Evolutionary conservation across 2,888 invertebrate genomes (phyloP).

Genomic region (Acleris sparsana): DNA sequence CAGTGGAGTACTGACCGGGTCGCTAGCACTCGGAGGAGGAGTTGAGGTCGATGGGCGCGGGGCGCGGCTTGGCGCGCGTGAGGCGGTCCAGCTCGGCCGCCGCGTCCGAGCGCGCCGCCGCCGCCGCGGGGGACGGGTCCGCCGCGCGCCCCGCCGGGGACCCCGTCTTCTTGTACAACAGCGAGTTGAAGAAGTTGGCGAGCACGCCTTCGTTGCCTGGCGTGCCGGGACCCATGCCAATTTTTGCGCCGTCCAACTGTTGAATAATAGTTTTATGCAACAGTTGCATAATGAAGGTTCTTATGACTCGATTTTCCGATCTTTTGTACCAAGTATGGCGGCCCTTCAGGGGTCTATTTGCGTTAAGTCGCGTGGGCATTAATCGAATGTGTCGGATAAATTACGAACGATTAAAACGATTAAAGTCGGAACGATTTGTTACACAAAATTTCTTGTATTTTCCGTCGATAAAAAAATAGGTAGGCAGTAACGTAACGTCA

Average conservation of each 20-base stretch:
- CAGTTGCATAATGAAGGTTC: too few relatives aligned
- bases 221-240: conserved; percentile 87
- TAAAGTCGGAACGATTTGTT: too few relatives aligned
- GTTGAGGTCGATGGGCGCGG: conserved; percentile 88
- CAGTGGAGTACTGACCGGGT: background rate
- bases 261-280: background rate
- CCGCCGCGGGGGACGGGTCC: conserved; percentile 74
- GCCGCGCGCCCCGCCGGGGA: conserved; percentile 85
- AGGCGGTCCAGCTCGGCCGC: conserved; percentile 96
- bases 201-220: conserved; percentile 95
- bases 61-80: conserved; percentile 87
- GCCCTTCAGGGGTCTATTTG: too few relatives aligned
- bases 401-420: too few relatives aligned
- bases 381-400: too few relatives aligned
- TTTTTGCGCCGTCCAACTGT: conserved; percentile 89
- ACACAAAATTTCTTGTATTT: too few relatives aligned
- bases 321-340: too few relatives aligned
- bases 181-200: conserved; percentile 98
- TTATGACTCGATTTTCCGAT: too few relatives aligned
- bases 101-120: conserved; percentile 92
- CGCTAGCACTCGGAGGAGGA: conserved; percentile 71
- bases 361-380: too few relatives aligned
- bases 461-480: too few relatives aligned
- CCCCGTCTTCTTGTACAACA: conserved; percentile 96
- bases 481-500: too few relatives aligned